These are phyloP conservation scores for Cuniculus paca DNA, from an alignment of 2,797 vertebrate genomes.

Conservation along the genomic window DNA sequence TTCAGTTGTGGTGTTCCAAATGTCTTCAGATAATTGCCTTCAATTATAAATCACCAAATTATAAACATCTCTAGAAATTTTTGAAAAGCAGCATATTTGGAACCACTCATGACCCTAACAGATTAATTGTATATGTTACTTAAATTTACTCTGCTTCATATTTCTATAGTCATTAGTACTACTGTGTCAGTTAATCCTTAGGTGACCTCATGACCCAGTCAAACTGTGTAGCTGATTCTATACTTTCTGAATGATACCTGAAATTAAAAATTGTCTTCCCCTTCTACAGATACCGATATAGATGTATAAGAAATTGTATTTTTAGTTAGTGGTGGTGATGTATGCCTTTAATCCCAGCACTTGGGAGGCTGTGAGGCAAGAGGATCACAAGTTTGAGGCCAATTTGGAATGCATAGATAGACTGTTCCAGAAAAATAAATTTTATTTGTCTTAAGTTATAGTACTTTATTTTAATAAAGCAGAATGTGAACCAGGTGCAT, in stretches of 20 bases:
- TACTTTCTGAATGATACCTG: neutral
- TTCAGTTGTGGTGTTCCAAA: neutral
- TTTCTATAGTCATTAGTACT: slow-evolving; percentile 15
- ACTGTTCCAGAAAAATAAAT: neutral
- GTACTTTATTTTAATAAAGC: slow-evolving; percentile 4
- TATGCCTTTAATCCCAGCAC: neutral
- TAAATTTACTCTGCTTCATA: slow-evolving; percentile 22
- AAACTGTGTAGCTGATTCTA: neutral
- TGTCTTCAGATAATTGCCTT: neutral
- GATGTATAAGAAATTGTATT: neutral
- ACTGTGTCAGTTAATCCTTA: neutral
- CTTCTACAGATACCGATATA: neutral
- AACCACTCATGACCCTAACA: neutral
- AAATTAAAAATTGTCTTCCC: neutral
- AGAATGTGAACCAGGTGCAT: neutral
- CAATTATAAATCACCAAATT: slow-evolving; percentile 51
- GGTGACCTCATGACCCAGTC: neutral
- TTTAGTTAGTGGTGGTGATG: neutral
- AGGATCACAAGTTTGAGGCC: neutral
- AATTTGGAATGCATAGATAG: neutral
- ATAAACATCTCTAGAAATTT: neutral
- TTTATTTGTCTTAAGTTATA: neutral
- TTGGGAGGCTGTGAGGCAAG: neutral
- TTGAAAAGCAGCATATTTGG: neutral
- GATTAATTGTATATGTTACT: neutral